Base-by-base conservation (phyloP, 2,888 invertebrate species). In the Iphiclides podalirius region DNA sequence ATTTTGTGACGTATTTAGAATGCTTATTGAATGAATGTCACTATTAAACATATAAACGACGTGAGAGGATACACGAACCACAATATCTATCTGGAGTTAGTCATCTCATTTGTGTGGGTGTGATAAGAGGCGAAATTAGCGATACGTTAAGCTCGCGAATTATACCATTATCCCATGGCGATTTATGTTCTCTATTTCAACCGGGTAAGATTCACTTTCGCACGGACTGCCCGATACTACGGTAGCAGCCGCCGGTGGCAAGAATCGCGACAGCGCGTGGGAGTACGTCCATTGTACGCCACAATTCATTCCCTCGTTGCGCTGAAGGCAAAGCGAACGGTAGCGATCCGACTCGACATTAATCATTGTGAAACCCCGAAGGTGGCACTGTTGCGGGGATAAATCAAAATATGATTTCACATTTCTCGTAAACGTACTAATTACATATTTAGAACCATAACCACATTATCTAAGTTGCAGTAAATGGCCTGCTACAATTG, bases 231-330 rank as follows among this genome's bases (percentile, higher is more conserved):
- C 28, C 7, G 0, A 2, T 15, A 16, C 1, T 8, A 64, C 86
- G 67, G 86, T 82, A 84, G 86, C 84, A 71, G 80, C 74, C 57
- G 47, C 61, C n/a, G n/a, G n/a, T n/a, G n/a, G n/a, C n/a, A 65
- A 73, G 68, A 74, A 70, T 72, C 67, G 66, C 67, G 60, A 58
- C 58, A 54, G 67, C 70, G 82, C 78, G 78, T 79, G 74, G 75
- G 79, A 64, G 66, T 61, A 52, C 47, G 54, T 59, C 70, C 70
- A 79, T 84, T 85, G 79, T 85, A 63, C 51, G 66, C 54, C 72
- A 60, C 76, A 77, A 75, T 81, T 82, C 79, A 81, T 82, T 74
- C 79, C 77, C 66, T 69, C 68, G 76, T 77, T 82, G 70, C 78
- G 73, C 79, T 83, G 69, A 79, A 73, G 56, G 66, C n/a, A n/a